Evolutionary conservation across 2,113 vertebrate species (phyloP).

Genomic region (Megaleporinus macrocephalus): DNA sequence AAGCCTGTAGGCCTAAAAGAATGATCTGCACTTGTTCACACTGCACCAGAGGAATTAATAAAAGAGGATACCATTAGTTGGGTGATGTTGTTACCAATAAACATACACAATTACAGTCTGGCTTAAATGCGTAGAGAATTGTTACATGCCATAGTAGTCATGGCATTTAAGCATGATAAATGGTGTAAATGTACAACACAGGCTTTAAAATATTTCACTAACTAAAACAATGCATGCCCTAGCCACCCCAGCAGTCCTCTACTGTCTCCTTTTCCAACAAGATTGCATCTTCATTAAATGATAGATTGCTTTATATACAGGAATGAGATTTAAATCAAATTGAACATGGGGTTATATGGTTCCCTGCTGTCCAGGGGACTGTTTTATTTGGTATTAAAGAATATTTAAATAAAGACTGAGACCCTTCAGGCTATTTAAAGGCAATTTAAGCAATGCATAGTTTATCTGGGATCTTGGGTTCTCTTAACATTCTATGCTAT

Average conservation of each 20-base stretch:
- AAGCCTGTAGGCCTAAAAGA: too few relatives aligned
- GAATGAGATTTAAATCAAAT: background rate
- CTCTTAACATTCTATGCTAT: background rate
- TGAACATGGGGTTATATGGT: background rate
- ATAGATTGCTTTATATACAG: background rate
- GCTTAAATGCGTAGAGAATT: too few relatives aligned
- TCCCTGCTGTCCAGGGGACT: background rate
- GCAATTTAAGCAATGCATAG: background rate
- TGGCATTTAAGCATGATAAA: too few relatives aligned
- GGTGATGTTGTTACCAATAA: too few relatives aligned
- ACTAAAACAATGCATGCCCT: background rate
- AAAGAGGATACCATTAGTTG: too few relatives aligned
- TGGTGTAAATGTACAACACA: too few relatives aligned
- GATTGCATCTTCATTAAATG: background rate
- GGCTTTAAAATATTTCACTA: background rate
- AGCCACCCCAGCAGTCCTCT: background rate
- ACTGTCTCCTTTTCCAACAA: background rate
- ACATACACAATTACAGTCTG: too few relatives aligned
- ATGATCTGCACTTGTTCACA: too few relatives aligned
- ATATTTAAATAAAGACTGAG: background rate
- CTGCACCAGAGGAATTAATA: too few relatives aligned
- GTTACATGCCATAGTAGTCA: too few relatives aligned
- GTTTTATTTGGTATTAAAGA: background rate
- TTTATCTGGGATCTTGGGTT: background rate
- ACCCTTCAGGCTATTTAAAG: background rate